Percentiles rank a stretch among this genome's conserved stretches.
These are phyloP conservation scores for Dryobates pubescens DNA, from an alignment of 2,797 vertebrate species.

Conservation along the genomic window DNA sequence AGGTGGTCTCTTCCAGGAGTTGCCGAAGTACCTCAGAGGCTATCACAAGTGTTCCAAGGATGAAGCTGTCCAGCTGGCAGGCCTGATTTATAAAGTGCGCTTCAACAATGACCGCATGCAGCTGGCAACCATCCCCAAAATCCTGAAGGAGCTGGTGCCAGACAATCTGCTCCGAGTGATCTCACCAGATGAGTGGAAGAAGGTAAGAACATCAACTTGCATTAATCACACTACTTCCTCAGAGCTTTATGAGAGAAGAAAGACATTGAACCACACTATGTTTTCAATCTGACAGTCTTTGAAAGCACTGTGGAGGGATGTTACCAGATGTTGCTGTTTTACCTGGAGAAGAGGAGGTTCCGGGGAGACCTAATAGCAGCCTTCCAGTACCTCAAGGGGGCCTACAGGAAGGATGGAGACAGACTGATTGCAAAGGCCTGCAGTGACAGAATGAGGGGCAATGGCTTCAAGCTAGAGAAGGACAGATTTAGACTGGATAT, in stretches of 20 bases:
- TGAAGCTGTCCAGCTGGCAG: slow-evolving; percentile 87
- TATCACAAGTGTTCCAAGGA: slow-evolving; percentile 89
- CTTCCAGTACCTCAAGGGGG: too few relatives aligned
- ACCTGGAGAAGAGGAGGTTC: too few relatives aligned
- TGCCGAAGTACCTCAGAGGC: slow-evolving; percentile 94
- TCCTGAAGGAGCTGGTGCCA: slow-evolving; percentile 91
- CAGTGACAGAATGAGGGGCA: too few relatives aligned
- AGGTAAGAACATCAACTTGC: slow-evolving; percentile 77
- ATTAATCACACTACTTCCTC: background rate
- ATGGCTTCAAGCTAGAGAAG: too few relatives aligned
- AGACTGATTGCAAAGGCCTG: too few relatives aligned
- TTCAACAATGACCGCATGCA: slow-evolving; percentile 83
- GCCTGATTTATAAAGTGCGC: slow-evolving; percentile 88
- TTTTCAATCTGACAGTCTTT: background rate
- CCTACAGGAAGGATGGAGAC: too few relatives aligned
- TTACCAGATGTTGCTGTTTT: background rate
- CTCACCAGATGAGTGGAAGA: slow-evolving; percentile 93
- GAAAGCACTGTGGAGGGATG: background rate
- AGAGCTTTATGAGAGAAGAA: background rate
- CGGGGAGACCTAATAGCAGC: too few relatives aligned
- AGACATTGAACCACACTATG: background rate
- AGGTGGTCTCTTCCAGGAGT: slow-evolving; percentile 81
- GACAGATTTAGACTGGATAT: too few relatives aligned
- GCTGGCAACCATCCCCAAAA: slow-evolving; percentile 83
- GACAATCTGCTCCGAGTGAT: slow-evolving; percentile 85